Evolutionary conservation across 2,888 invertebrate genomes (phyloP).

Genomic region (Eledona agricola): DNA sequence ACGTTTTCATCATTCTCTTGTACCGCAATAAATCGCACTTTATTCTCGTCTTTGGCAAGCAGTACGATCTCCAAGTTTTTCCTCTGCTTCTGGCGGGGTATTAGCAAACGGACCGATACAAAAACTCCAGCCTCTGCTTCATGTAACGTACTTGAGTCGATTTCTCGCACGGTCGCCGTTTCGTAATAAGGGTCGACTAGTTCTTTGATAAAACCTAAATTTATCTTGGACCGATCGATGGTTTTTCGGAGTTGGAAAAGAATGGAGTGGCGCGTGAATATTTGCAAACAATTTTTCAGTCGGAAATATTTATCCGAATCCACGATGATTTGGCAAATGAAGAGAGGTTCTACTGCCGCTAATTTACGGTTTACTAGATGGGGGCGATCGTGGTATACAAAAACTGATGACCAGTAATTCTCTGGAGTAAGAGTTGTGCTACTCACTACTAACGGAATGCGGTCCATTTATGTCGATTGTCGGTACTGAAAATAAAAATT

Average conservation of each 20-base stretch:
- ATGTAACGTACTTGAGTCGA: slow-evolving; percentile 39
- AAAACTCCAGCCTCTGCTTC: slow-evolving; percentile 54
- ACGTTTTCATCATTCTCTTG: slow-evolving; percentile 55
- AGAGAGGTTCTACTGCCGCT: slow-evolving; percentile 63
- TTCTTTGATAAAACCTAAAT: no score
- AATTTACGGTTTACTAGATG: slow-evolving; percentile 78
- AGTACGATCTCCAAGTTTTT: slow-evolving; percentile 56
- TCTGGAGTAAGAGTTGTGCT: slow-evolving; percentile 50
- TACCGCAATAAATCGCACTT: slow-evolving; percentile 64
- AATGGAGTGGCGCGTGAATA: no score
- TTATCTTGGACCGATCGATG: no score
- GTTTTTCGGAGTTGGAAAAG: no score
- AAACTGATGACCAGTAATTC: slow-evolving; percentile 72
- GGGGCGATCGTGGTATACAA: slow-evolving; percentile 72
- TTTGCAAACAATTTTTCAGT: no score
- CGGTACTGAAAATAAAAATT: slow-evolving; percentile 24
- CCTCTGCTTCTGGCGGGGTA: slow-evolving; percentile 57
- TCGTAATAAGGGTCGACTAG: no score
- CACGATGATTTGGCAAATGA: slow-evolving; percentile 51
- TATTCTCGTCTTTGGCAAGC: slow-evolving; percentile 60
- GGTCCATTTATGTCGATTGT: slow-evolving; percentile 48
- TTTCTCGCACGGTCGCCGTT: no score
- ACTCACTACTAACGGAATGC: slow-evolving; percentile 57
- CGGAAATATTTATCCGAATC: no score
- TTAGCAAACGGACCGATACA: slow-evolving; percentile 60